Percentiles rank a stretch among this genome's conserved stretches.
These are phyloP conservation scores for Phymatocera aterrima DNA, from an alignment of 2,888 invertebrate species.

Conservation along the genomic window DNA sequence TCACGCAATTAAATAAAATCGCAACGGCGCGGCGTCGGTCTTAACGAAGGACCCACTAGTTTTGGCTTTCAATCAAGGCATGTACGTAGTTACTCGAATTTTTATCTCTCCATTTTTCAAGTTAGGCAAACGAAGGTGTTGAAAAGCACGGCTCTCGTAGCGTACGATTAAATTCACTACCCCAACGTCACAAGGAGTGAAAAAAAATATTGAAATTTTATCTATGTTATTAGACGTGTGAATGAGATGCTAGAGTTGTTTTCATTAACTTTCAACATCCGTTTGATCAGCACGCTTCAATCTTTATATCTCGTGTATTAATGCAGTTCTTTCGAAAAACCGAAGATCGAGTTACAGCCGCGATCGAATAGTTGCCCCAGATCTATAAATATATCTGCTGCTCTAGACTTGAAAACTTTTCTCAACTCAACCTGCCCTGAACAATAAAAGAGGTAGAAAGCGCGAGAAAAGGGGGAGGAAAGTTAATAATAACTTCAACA, in stretches of 20 bases:
- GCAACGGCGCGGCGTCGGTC: constrained; percentile 31
- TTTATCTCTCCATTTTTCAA: background rate
- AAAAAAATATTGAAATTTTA: background rate
- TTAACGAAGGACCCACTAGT: constrained; percentile 41
- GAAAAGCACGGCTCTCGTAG: background rate
- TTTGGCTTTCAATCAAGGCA: constrained; percentile 42
- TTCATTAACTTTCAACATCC: no score
- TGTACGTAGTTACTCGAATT: background rate
- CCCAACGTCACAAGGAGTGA: background rate
- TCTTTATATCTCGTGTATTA: no score
- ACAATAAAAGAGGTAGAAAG: background rate
- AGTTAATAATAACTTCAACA: background rate
- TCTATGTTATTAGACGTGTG: background rate
- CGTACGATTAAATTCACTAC: background rate
- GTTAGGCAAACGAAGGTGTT: background rate
- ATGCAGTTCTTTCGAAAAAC: no score
- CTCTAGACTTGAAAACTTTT: background rate
- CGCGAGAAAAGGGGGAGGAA: background rate
- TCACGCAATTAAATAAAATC: constrained; percentile 43
- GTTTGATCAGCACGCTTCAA: no score
- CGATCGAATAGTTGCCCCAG: no score
- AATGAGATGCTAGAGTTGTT: background rate
- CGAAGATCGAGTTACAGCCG: no score
- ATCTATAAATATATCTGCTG: no score
- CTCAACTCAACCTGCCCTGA: background rate